Percentiles rank a stretch among this genome's conserved stretches.
phyloP scores from a whole-genome alignment of 2,888 invertebrate genomes.

The Heliconius cydno region DNA sequence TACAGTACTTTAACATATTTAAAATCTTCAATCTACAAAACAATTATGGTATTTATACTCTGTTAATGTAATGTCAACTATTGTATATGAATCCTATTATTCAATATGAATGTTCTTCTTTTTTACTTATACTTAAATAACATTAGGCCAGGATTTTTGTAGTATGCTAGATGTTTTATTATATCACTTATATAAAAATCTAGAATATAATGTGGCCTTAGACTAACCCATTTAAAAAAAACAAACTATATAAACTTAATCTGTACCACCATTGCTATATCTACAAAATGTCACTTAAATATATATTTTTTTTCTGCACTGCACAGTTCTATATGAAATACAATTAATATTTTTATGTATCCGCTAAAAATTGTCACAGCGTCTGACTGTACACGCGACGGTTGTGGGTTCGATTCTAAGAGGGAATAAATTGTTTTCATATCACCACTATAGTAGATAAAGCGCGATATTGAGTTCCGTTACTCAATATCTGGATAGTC shows the following conservation, averaged over 20 bases:
- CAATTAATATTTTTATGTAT: slow-evolving; percentile 15
- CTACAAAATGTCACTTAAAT: not conserved
- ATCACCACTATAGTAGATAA: not conserved
- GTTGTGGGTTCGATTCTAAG: not conserved
- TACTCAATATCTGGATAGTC: not conserved
- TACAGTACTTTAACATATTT: slow-evolving; percentile 18
- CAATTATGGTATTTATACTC: not conserved
- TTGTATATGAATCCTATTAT: slow-evolving; percentile 5
- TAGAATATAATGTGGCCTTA: slow-evolving; percentile 8
- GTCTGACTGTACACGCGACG: not conserved
- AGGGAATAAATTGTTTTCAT: not conserved
- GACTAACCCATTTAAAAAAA: slow-evolving; percentile 2
- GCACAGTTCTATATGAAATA: slow-evolving; percentile 3
- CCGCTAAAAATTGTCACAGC: not conserved
- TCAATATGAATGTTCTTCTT: not conserved
- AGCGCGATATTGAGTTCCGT: not conserved
- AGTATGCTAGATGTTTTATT: not conserved
- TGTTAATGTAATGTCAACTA: slow-evolving; percentile 7
- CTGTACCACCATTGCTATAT: not conserved
- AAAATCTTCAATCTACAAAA: not conserved
- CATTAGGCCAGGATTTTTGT: slow-evolving; percentile 1
- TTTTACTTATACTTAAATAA: slow-evolving; percentile 7
- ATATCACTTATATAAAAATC: slow-evolving; percentile 15
- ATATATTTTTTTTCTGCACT: not conserved
- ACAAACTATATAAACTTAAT: slow-evolving; percentile 12